phyloP scores from a whole-genome alignment of 2,113 vertebrate species.

The Notothenia rossii region DNA sequence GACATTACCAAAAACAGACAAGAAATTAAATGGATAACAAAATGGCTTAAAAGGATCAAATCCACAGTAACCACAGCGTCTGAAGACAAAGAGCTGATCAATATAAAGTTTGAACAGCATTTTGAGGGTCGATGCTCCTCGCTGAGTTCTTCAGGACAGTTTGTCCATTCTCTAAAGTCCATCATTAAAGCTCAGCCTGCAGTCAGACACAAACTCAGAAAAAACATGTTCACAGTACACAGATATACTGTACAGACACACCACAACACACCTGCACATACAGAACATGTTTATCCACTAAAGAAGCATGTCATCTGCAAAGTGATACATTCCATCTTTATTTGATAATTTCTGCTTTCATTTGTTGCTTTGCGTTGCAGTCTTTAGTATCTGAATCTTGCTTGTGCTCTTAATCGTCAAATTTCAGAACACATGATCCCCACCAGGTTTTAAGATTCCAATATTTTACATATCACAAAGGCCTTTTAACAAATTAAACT shows the following conservation, averaged over 20 bases:
- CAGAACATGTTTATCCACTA: not conserved
- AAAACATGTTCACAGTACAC: too few relatives aligned
- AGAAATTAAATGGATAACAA: not conserved
- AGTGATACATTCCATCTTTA: not conserved
- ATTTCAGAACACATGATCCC: too few relatives aligned
- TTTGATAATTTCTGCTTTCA: too few relatives aligned
- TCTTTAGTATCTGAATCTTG: too few relatives aligned
- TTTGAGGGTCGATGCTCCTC: not conserved
- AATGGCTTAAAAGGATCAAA: too few relatives aligned
- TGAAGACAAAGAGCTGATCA: not conserved
- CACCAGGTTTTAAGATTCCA: not conserved
- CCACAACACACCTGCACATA: too few relatives aligned
- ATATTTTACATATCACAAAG: too few relatives aligned
- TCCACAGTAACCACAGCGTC: too few relatives aligned
- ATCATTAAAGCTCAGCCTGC: not conserved
- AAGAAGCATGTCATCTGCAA: conserved; percentile 3
- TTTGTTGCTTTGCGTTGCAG: too few relatives aligned
- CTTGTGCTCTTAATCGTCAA: not conserved
- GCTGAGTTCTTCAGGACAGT: not conserved
- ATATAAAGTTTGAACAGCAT: not conserved
- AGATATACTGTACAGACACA: too few relatives aligned
- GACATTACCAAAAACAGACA: too few relatives aligned
- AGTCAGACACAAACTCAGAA: not conserved
- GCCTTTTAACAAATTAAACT: too few relatives aligned
- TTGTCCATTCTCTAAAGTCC: conserved; percentile 19